Conservation (phyloP, 2,113 vertebrate species). For the Diadophis punctatus region DNA sequence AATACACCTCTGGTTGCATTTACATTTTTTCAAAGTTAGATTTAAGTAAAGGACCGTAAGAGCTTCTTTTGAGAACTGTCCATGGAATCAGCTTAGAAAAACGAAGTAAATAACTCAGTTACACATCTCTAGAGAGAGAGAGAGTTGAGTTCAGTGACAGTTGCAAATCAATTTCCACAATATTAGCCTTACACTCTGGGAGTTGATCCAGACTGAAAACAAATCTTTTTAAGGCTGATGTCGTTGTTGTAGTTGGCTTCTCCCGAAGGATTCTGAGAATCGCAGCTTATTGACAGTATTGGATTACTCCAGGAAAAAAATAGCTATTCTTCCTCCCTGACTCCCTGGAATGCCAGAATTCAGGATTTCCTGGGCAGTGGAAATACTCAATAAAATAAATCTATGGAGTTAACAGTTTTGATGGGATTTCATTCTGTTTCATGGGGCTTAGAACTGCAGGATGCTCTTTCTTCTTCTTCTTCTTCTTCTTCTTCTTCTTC, state of each 20-base stretch:
- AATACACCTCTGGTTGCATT: background rate
- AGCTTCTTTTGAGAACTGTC: background rate
- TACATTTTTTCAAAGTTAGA: background rate
- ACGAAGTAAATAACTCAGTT: background rate
- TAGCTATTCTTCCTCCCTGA: background rate
- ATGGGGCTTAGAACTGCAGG: background rate
- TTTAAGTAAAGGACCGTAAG: background rate
- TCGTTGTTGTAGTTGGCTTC: background rate
- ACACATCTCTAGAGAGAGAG: too few relatives aligned
- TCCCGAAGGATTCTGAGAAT: background rate
- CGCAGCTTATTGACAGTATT: background rate
- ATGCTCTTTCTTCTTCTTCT: background rate
- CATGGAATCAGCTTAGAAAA: background rate
- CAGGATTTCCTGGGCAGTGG: too few relatives aligned
- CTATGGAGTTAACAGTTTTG: background rate
- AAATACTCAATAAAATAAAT: background rate
- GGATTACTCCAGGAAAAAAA: background rate
- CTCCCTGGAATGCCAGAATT: too few relatives aligned
- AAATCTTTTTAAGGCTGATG: background rate
- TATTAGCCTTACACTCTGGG: background rate
- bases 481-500: rapidly evolving
- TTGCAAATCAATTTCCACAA: background rate
- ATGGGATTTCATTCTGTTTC: background rate
- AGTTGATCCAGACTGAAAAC: background rate
- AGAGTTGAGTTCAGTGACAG: background rate